phyloP scores from a whole-genome alignment of 2,797 vertebrate genomes.

The Distichodus sexfasciatus region DNA sequence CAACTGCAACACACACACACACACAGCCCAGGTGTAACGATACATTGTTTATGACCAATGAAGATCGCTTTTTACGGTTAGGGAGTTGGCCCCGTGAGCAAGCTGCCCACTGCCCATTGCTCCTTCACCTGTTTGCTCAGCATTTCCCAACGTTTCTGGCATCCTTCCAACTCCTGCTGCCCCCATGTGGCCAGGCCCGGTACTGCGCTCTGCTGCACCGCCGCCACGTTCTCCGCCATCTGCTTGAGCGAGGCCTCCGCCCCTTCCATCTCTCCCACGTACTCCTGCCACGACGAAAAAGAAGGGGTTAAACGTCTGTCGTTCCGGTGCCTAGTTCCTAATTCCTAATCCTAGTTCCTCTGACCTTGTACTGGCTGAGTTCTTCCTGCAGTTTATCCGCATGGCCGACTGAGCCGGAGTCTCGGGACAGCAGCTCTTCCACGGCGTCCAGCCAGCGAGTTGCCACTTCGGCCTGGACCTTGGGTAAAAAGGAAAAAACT shows the following conservation, averaged over 20 bases:
- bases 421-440: slow-evolving; percentile 81
- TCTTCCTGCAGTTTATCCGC: slow-evolving; percentile 78
- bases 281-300: slow-evolving; percentile 63
- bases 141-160: slow-evolving; percentile 78
- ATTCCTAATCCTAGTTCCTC: too few relatives aligned
- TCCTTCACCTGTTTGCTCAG: slow-evolving; percentile 85
- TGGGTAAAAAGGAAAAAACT: background rate
- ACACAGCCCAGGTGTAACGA: background rate
- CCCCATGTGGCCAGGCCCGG: slow-evolving; percentile 77
- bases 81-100: too few relatives aligned
- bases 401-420: slow-evolving; percentile 68
- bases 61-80: too few relatives aligned
- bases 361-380: slow-evolving; percentile 86
- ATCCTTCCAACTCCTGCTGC: slow-evolving; percentile 73
- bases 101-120: too few relatives aligned
- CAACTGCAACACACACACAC: slow-evolving; percentile 68
- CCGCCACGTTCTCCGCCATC: slow-evolving; percentile 80
- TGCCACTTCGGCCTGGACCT: slow-evolving; percentile 79
- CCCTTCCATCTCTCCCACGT: slow-evolving; percentile 86
- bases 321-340: too few relatives aligned
- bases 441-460: slow-evolving; percentile 84
- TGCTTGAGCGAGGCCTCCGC: slow-evolving; percentile 84
- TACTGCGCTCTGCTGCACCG: slow-evolving; percentile 73
- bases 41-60: too few relatives aligned
- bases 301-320: too few relatives aligned